Evolutionary conservation across 2,888 invertebrate species (phyloP), one percentile per base, ranked within the genome.

Genomic region (Drosophila parthenogenetica): DNA sequence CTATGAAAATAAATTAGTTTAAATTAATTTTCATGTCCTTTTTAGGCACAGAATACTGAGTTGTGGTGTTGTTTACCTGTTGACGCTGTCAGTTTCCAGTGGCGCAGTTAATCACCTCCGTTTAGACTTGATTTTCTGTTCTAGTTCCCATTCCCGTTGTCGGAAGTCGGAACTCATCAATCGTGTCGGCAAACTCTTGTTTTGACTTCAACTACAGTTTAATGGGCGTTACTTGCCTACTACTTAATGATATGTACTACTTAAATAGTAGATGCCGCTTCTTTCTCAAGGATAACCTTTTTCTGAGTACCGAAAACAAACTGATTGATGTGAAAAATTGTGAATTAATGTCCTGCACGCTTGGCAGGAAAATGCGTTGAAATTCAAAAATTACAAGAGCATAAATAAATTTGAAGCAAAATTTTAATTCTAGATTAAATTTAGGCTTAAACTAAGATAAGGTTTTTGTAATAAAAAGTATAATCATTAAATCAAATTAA

Each of bases 91-190:
- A 57, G 60, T 50, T 75, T 13, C 13, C 35, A 13, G 35, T 35
- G 13, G 13, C 64, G 81, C 73, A 65, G 77, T 89, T 75, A 87
- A 85, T 89, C 87, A 85, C 69, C 54, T 54, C 42, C 39, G 55
- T 64, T 77, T 67, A 67, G 69, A 50, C 55, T 43, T 61, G 14
- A 13, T 48, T 73, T 72, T 19, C 49, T 59, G 11, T 14, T 39
- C 64, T 57, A n/a, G n/a, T n/a, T n/a, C n/a, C n/a, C 16, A 16
- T 29, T 50, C 22, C 16, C 39, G 46, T 37, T 65, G 71, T 87
- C 81, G 89, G 89, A 90, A 89, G 89, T 83, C 90, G 88, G 88
- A 89, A 90, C 87, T 90, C 89, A 89, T 79, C 74, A 87, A 77
- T 89, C 74, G 72, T 80, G 69, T 76, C 70, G 82, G 87, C 77